A percentile compares a stretch with the other conserved stretches of the same genome.
Evolutionary conservation across 2,113 vertebrate genomes (phyloP).

Genomic region (Ondatra zibethicus): DNA sequence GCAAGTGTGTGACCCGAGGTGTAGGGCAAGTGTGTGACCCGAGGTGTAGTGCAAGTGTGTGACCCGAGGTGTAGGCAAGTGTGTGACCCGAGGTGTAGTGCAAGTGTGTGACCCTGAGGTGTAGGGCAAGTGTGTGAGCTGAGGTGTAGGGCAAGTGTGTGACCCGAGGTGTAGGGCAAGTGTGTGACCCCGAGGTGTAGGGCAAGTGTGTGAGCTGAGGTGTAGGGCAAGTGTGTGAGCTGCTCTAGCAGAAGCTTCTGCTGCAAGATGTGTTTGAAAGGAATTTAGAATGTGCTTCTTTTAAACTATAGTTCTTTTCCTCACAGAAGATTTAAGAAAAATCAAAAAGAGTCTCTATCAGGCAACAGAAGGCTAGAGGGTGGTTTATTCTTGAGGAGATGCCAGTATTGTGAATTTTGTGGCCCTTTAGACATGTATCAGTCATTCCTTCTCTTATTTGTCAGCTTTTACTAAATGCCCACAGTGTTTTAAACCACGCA

Average conservation of each 20-base stretch:
- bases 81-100: no score
- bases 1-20: no score
- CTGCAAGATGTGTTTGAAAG: constrained; percentile 71
- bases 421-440: neutral
- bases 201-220: no score
- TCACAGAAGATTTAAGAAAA: constrained; percentile 86
- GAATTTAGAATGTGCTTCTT: constrained; percentile 86
- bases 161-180: no score
- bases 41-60: no score
- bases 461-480: neutral
- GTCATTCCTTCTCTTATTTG: neutral
- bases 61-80: no score
- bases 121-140: no score
- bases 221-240: neutral
- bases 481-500: neutral
- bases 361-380: neutral
- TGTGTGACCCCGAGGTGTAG: no score
- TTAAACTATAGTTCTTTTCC: constrained; percentile 79
- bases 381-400: neutral
- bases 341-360: constrained; percentile 26
- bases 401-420: neutral
- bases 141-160: no score
- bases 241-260: neutral
- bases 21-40: no score
- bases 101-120: no score